These are phyloP conservation scores for Harpagifer antarcticus DNA, from an alignment of 2,797 vertebrate species.

Conservation along the genomic window DNA sequence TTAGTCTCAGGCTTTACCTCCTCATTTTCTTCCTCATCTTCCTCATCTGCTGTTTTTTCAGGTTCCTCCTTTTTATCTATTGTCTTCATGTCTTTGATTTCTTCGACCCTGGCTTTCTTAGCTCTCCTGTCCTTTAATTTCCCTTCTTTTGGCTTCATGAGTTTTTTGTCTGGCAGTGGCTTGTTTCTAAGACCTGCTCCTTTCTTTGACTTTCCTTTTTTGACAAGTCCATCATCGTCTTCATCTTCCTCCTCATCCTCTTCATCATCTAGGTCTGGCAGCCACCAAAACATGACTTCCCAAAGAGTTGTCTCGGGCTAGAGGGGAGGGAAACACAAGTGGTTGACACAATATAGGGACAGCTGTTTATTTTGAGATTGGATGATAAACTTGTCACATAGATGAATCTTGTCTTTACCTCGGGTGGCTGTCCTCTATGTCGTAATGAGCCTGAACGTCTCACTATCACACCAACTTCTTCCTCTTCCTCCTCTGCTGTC, in stretches of 20 bases:
- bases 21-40: conserved; percentile 33
- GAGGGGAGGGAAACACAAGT: neutral
- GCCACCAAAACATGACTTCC: conserved; percentile 81
- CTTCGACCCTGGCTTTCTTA: conserved; percentile 46
- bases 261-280: conserved; percentile 69
- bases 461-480: conserved; percentile 55
- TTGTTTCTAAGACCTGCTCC: conserved; percentile 70
- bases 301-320: conserved; percentile 88
- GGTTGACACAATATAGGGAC: neutral
- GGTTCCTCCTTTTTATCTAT: conserved; percentile 30
- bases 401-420: conserved; percentile 62
- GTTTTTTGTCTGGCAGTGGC: conserved; percentile 65
- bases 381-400: neutral
- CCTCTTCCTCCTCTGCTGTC: conserved; percentile 56
- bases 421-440: conserved; percentile 51
- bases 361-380: neutral
- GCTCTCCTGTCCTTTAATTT: conserved; percentile 67
- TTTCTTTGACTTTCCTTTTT: conserved; percentile 57
- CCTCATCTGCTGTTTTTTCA: conserved; percentile 28
- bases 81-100: conserved; percentile 45
- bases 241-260: conserved; percentile 62
- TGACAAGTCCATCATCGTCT: conserved; percentile 44
- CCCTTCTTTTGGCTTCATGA: conserved; percentile 68
- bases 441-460: conserved; percentile 58
- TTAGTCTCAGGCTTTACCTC: conserved; percentile 31